A percentile compares a stretch with the other conserved stretches of the same genome.
phyloP scores from a whole-genome alignment of 2,797 vertebrate species.

The Crocodylus rhombifer region DNA sequence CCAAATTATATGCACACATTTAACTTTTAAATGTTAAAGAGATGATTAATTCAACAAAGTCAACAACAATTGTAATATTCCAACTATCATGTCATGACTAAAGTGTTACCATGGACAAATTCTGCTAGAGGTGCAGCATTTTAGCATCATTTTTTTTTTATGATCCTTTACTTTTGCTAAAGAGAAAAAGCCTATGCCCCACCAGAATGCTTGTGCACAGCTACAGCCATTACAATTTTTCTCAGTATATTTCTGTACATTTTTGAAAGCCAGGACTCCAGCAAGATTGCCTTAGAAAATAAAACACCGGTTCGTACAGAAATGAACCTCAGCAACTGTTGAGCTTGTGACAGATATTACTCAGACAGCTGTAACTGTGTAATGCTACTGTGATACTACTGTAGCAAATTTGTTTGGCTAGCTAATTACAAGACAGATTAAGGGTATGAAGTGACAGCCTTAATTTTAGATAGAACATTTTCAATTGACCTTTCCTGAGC shows the following conservation, averaged over 20 bases:
- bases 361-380: slow-evolving; percentile 13
- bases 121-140: rapidly evolving
- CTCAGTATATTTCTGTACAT: background rate
- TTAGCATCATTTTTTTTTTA: background rate
- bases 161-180: background rate
- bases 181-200: background rate
- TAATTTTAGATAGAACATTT: background rate
- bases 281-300: background rate
- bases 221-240: background rate
- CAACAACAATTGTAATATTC: background rate
- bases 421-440: background rate
- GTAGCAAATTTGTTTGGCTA: background rate
- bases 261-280: background rate
- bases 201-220: background rate
- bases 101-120: background rate
- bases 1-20: background rate
- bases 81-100: background rate
- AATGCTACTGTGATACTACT: background rate
- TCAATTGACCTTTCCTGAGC: background rate
- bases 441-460: rapidly evolving
- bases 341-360: background rate
- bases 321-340: background rate
- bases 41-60: background rate
- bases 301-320: background rate
- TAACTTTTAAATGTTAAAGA: background rate